Conservation (phyloP, 2,888 invertebrate genomes). For the Eilema griseolum region DNA sequence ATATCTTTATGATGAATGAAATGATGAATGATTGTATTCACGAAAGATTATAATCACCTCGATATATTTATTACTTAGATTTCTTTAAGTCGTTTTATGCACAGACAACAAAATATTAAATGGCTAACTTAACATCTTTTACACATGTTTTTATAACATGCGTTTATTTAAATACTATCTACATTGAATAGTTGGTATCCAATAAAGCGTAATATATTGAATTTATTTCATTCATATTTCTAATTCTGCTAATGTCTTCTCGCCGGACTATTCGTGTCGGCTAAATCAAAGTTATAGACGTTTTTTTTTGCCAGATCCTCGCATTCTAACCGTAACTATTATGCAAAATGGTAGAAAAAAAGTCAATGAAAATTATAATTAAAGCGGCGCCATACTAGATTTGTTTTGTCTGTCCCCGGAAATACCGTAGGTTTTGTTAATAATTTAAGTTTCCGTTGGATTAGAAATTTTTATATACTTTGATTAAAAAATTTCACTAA, state of each 20-base stretch:
- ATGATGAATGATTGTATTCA: too few relatives aligned
- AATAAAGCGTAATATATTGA: not conserved
- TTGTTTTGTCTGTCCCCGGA: conserved; percentile 60
- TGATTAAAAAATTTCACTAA: conserved; percentile 33
- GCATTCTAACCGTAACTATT: conserved; percentile 60
- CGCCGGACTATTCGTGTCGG: conserved; percentile 47
- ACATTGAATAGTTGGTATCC: not conserved
- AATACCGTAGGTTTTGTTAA: conserved; percentile 60
- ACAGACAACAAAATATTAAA: not conserved
- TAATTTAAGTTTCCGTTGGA: conserved; percentile 48
- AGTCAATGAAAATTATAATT: conserved; percentile 59
- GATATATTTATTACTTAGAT: not conserved
- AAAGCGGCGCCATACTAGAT: conserved; percentile 52
- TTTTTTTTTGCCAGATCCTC: conserved; percentile 45
- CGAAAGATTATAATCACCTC: not conserved
- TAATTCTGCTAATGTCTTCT: conserved; percentile 38
- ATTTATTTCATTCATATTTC: conserved; percentile 10
- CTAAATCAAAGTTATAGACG: conserved; percentile 55
- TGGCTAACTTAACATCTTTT: not conserved
- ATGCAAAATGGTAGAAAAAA: conserved; percentile 64
- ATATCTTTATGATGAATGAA: not conserved
- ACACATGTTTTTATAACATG: not conserved
- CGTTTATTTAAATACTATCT: not conserved
- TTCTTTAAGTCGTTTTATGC: not conserved
- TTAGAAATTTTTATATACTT: conserved; percentile 50